Evolutionary conservation across 2,113 vertebrate species (phyloP), one percentile per base, ranked within the genome.

Genomic region (Anoura caudifer): DNA sequence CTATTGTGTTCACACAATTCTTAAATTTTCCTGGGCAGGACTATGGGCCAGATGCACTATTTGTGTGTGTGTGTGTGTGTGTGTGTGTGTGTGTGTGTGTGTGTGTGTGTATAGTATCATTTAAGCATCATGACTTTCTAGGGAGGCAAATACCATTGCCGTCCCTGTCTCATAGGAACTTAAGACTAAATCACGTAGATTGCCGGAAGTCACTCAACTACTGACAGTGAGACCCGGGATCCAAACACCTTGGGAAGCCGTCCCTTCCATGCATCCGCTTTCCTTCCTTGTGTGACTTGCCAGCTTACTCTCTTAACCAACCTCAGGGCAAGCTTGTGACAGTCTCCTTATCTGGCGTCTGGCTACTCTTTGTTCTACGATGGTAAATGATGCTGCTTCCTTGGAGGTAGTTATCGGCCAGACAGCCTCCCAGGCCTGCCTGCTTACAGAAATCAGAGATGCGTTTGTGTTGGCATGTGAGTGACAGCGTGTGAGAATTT

Each of bases 361-460:
- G 93, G 96, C 94, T 97, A 96, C 93, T 96, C 88, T 97, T 95
- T 94, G 83, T 75, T 87, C 96, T 90, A 80, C 80, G 67, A 76
- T 11, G 12, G 47, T 89, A 93, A 94, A 95, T 33, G 87, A 89
- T 63, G 77, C 77, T 3, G 20, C 86, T 83, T 91, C 94, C 91
- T 96, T 61, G 75, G 79, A 80, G 92, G 69, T 67, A 33, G 54
- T 95, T 95, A 87, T 59, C 4, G 0, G 73, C 54, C 65, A 80
- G 95, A 85, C 50, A 77, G n/a, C 50, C 79, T 63, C 36, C 22
- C 45, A 80, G 12, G 59, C 86, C 36, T 26, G 45, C 61, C 65
- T 91, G 28, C 95, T 96, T 96, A 93, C 22, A 90, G 89, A 94
- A 67, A 80, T 95, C 50, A 91, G 75, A 80, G 54, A 52, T 20